phyloP scores from a whole-genome alignment of 1,140 invertebrate genomes.

The Subanguina moxae region DNA sequence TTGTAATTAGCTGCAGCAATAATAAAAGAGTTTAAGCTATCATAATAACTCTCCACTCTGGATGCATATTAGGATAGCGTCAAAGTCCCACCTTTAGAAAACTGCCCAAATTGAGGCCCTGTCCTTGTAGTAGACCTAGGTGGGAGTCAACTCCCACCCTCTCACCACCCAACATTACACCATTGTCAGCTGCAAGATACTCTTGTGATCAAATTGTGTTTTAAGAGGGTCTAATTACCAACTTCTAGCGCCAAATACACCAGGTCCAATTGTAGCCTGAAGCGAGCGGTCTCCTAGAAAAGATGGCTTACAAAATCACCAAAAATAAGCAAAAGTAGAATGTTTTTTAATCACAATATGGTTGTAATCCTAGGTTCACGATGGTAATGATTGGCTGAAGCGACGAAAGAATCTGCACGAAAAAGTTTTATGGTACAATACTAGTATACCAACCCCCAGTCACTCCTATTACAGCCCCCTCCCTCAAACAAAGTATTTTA shows the following conservation, averaged over 20 bases:
- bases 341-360: too few relatives aligned
- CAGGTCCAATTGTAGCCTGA: constrained; percentile 33
- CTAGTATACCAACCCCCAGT: too few relatives aligned
- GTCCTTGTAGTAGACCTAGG: constrained; percentile 29
- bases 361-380: too few relatives aligned
- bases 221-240: constrained; percentile 3
- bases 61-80: neutral
- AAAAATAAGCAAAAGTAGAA: neutral
- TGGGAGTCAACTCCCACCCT: constrained; percentile 40
- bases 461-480: too few relatives aligned
- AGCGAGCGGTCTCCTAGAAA: constrained; percentile 24
- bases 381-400: too few relatives aligned
- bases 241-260: constrained; percentile 42
- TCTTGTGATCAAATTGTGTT: neutral
- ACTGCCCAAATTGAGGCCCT: constrained; percentile 37
- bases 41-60: neutral
- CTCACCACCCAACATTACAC: constrained; percentile 29
- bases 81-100: constrained; percentile 28
- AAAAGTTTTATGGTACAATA: too few relatives aligned
- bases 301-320: neutral
- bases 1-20: constrained; percentile 6
- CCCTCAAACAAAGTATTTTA: too few relatives aligned
- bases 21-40: too few relatives aligned
- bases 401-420: too few relatives aligned
- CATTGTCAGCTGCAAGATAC: constrained; percentile 41